A percentile compares a stretch with the other conserved stretches of the same genome.
phyloP scores from a whole-genome alignment of 1,140 invertebrate species.

The Panagrolaimus sp. region DNA sequence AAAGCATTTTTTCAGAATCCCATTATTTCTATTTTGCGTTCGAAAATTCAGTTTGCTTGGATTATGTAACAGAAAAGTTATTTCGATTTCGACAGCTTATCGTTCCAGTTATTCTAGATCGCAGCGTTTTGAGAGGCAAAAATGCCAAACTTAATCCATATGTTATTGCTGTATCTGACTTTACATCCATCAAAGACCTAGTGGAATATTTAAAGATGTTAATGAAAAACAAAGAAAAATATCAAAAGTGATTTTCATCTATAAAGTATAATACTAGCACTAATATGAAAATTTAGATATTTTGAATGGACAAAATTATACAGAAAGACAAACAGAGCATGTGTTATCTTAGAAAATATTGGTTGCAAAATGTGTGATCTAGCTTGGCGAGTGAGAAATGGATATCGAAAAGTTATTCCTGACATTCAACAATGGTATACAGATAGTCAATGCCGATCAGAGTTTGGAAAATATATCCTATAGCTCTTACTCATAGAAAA shows the following conservation, averaged over 20 bases:
- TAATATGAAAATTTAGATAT: neutral
- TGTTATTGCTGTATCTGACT: slow-evolving; percentile 17
- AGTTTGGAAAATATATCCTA: too few relatives aligned
- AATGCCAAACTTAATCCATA: neutral
- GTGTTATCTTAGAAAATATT: neutral
- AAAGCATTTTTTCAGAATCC: neutral
- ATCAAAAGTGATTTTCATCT: neutral
- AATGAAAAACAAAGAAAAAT: neutral
- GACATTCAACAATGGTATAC: neutral
- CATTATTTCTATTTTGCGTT: slow-evolving; percentile 36
- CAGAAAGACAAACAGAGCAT: neutral
- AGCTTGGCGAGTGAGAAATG: neutral
- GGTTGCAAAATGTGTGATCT: slow-evolving; percentile 1
- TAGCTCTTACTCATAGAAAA: too few relatives aligned
- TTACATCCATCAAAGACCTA: neutral
- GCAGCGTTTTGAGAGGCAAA: neutral
- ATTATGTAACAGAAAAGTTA: slow-evolving; percentile 33
- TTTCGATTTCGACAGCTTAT: slow-evolving; percentile 18
- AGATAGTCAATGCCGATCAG: neutral
- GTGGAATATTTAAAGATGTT: slow-evolving; percentile 7
- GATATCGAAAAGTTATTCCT: neutral
- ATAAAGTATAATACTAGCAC: too few relatives aligned
- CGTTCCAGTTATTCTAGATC: slow-evolving; percentile 7
- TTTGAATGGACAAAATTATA: neutral
- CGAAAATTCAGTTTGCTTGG: slow-evolving; percentile 27